phyloP scores from a whole-genome alignment of 2,888 invertebrate species.

The Vannuccia rotundouncinata region DNA sequence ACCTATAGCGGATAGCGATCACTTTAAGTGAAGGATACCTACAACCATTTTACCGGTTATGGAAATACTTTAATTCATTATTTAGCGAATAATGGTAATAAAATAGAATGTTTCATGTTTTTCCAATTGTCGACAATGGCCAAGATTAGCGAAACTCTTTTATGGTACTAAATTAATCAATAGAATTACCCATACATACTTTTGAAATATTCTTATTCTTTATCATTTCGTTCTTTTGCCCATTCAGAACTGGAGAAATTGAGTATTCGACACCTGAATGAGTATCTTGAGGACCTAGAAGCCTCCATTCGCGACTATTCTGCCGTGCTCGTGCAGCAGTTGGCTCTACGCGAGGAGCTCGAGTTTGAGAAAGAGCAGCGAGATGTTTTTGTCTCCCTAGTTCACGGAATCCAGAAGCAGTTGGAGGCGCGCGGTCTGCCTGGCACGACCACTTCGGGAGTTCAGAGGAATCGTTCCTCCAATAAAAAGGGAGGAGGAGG shows the following conservation, averaged over 20 bases:
- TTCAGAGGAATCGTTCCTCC: neutral
- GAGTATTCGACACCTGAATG: conserved; percentile 22
- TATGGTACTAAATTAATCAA: too few species aligned
- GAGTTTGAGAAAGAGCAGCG: conserved; percentile 38
- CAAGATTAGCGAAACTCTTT: too few species aligned
- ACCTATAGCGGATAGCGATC: too few species aligned
- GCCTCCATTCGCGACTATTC: conserved; percentile 33
- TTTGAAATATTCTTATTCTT: too few species aligned
- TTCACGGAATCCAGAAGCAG: conserved; percentile 33
- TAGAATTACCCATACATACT: too few species aligned
- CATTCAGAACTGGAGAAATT: conserved; percentile 9
- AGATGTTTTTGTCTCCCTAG: conserved; percentile 35
- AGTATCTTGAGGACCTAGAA: conserved; percentile 36
- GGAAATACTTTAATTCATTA: too few species aligned
- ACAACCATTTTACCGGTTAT: too few species aligned
- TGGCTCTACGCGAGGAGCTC: conserved; percentile 36
- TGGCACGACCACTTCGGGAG: neutral
- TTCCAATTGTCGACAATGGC: too few species aligned
- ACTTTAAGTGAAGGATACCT: too few species aligned
- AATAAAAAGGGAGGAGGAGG: neutral
- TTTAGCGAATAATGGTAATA: too few species aligned
- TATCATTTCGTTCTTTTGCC: too few species aligned
- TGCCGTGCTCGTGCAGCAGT: conserved; percentile 34
- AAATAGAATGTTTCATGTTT: too few species aligned
- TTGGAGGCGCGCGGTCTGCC: conserved; percentile 10